phyloP scores from a whole-genome alignment of 1,140 invertebrate species.

The Ceratina calcarata region DNA sequence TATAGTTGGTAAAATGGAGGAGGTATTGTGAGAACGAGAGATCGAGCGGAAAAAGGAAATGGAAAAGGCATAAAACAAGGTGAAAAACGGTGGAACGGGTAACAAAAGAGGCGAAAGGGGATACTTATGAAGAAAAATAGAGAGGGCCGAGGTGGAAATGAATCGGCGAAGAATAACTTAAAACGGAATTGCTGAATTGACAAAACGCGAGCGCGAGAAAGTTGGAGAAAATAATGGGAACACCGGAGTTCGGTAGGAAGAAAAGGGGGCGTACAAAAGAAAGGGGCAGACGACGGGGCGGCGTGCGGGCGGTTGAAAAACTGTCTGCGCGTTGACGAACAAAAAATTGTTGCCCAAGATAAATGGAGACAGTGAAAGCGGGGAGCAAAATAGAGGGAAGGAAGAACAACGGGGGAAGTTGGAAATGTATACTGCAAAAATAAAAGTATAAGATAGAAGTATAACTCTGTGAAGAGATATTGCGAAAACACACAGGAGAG shows the following conservation, averaged over 20 bases:
- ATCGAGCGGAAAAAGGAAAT: background rate
- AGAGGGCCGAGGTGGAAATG: background rate
- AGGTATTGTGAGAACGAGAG: background rate
- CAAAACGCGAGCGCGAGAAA: slow-evolving; percentile 10
- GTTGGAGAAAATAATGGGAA: slow-evolving; percentile 9
- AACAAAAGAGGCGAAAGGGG: background rate
- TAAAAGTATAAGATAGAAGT: background rate
- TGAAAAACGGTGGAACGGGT: background rate
- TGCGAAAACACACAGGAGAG: background rate
- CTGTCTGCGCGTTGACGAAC: background rate
- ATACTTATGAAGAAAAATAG: background rate
- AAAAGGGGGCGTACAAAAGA: background rate
- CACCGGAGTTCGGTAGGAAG: background rate
- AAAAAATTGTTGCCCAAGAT: slow-evolving; percentile 35
- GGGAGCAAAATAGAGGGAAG: background rate
- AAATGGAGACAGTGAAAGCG: slow-evolving; percentile 14
- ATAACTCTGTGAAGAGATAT: background rate
- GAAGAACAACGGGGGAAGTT: background rate
- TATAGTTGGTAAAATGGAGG: too few relatives aligned
- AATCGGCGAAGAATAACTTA: slow-evolving; percentile 2
- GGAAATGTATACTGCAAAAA: background rate
- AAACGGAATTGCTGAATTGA: slow-evolving; percentile 24
- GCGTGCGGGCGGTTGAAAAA: background rate
- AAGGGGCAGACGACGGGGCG: too few relatives aligned
- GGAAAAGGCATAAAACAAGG: background rate